Evolutionary conservation across 2,797 vertebrate species (phyloP).

Genomic region (Lates japonicus): DNA sequence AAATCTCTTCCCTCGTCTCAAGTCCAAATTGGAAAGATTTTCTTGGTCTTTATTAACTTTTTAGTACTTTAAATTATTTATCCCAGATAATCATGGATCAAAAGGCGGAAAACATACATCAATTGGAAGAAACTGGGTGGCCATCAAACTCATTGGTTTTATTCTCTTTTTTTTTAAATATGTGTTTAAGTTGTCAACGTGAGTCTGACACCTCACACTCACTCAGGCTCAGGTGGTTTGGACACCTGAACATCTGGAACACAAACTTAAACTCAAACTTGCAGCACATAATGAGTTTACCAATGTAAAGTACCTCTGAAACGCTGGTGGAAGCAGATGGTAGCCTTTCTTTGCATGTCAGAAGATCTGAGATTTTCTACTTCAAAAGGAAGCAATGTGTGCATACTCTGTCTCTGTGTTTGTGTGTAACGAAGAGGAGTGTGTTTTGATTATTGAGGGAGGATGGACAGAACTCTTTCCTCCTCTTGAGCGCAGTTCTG

Average conservation of each 20-base stretch:
- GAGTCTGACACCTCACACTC: background rate
- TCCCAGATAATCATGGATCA: constrained; percentile 86
- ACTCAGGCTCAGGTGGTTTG: background rate
- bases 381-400: constrained; percentile 37
- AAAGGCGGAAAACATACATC: constrained; percentile 84
- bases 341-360: constrained; percentile 49
- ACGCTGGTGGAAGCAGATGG: constrained; percentile 57
- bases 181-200: constrained; percentile 1
- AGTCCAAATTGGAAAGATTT: constrained; percentile 64
- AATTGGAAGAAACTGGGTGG: constrained; percentile 72
- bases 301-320: background rate
- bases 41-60: constrained; percentile 85
- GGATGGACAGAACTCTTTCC: constrained; percentile 28
- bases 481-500: constrained; percentile 51
- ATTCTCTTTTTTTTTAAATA: background rate
- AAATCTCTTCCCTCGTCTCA: constrained; percentile 53
- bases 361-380: constrained; percentile 51
- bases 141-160: constrained; percentile 12
- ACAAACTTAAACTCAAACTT: background rate
- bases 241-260: background rate
- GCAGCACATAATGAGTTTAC: background rate
- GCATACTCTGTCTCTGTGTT: constrained; percentile 1
- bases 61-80: constrained; percentile 87
- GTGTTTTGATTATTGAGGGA: constrained; percentile 6
- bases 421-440: constrained; percentile 9